Conservation (phyloP, 2,113 vertebrate genomes). For the Danionella cerebrum region DNA sequence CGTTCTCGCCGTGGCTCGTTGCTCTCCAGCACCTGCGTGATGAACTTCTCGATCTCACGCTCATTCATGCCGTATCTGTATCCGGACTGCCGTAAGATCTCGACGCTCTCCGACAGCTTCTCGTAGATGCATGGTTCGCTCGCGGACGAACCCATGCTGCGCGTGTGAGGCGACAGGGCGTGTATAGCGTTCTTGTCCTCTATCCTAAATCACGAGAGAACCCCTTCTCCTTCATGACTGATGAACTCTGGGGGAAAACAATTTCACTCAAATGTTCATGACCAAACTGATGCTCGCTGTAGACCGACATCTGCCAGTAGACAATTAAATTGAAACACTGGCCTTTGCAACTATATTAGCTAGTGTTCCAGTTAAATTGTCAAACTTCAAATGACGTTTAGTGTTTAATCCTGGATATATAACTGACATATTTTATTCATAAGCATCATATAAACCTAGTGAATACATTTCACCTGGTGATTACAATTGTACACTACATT, state of each 20-base stretch:
- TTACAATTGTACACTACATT: no score
- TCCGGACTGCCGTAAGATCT: constrained; percentile 87
- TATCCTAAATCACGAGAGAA: constrained; percentile 36
- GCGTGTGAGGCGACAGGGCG: neutral
- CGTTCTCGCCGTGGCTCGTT: constrained; percentile 82
- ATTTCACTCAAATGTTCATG: neutral
- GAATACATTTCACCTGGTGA: no score
- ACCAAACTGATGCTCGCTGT: neutral
- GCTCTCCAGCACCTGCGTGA: constrained; percentile 87
- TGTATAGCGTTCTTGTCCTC: neutral
- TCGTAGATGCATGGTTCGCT: constrained; percentile 91
- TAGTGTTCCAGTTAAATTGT: no score
- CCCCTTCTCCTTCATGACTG: constrained; percentile 23
- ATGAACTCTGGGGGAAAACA: constrained; percentile 15
- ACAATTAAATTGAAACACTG: no score
- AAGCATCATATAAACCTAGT: no score
- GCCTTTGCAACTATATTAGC: no score
- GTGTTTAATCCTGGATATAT: no score
- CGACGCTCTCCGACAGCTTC: constrained; percentile 88
- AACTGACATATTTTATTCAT: no score
- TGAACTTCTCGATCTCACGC: constrained; percentile 89
- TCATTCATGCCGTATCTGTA: constrained; percentile 94
- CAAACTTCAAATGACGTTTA: no score
- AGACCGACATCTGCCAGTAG: no score
- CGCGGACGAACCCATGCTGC: constrained; percentile 76